Base-by-base conservation (phyloP, 2,888 invertebrate species). In the Matsumyia berberina region DNA sequence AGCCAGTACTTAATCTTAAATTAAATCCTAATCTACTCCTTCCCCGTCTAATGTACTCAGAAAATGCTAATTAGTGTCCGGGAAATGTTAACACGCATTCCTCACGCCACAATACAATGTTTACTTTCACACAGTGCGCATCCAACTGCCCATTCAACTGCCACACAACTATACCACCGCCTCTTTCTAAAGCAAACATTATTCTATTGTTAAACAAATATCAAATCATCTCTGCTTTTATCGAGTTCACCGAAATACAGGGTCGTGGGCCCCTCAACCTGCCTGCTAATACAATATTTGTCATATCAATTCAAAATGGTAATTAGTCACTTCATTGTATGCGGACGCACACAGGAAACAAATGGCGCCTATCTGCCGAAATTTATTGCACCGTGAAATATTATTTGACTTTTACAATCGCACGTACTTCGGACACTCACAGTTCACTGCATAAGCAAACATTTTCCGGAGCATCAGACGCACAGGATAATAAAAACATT, bases 261-360 rank as follows among this genome's bases (percentile, higher is more conserved):
- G 5, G 19, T n/a, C 3, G n/a, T n/a, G n/a, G n/a, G n/a, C 57
- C 37, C 15, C 11, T 19, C 42, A 12, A 5, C 42, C 6, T 39
- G n/a, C n/a, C 51, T 64, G 46, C 35, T 64, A 35, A 12, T 39
- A 39, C 9, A 58, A 29, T 58, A 33, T 58, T 58, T 39, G 24
- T 39, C 39, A 58, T 39, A 39, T 58, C 58, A 58, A 39, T 58
- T 58, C 24, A 29, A 42, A 44, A 60, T 24, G 39, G 42, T 57
- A 69, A 69, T 69, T 69, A 57, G 55, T 69, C 69, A 46, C 35
- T 69, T 33, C 33, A 69, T 55, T 55, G 42, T 31, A 69, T 57
- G 33, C 35, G 12, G 17, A 69, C 19, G 44, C 55, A 44, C 69
- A 49, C 35, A 35, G 19, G 44, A n/a, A 55, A 12, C 33, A 64